Conservation (phyloP, 2,113 vertebrate species). For the Ranitomeya imitator region DNA sequence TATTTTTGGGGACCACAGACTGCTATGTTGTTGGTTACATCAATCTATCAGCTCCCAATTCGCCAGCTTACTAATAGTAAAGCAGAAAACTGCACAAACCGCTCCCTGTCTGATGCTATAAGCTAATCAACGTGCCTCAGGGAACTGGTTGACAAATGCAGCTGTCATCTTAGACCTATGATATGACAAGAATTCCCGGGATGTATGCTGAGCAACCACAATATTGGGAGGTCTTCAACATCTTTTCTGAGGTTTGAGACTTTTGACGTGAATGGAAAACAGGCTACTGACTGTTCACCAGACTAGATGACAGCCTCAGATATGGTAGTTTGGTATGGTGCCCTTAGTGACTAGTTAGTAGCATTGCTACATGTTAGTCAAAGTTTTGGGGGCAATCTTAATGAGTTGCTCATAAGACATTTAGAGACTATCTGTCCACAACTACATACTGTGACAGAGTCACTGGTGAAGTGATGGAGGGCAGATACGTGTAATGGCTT, state of each 20-base stretch:
- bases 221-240: neutral
- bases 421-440: too few species aligned
- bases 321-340: neutral
- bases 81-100: neutral
- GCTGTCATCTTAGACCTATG: neutral
- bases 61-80: neutral
- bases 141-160: neutral
- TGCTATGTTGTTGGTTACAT: neutral
- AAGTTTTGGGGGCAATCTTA: too few species aligned
- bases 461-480: too few species aligned
- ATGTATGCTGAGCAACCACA: neutral
- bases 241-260: neutral
- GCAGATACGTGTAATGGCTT: too few species aligned
- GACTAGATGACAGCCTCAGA: neutral
- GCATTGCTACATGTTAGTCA: too few species aligned
- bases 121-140: neutral
- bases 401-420: too few species aligned
- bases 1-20: neutral
- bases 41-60: neutral
- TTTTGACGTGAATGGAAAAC: neutral
- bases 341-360: too few species aligned
- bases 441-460: too few species aligned
- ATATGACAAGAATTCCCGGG: neutral
- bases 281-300: neutral
- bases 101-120: neutral